phyloP scores from a whole-genome alignment of 2,888 invertebrate genomes.

The Drosophila lacicola region DNA sequence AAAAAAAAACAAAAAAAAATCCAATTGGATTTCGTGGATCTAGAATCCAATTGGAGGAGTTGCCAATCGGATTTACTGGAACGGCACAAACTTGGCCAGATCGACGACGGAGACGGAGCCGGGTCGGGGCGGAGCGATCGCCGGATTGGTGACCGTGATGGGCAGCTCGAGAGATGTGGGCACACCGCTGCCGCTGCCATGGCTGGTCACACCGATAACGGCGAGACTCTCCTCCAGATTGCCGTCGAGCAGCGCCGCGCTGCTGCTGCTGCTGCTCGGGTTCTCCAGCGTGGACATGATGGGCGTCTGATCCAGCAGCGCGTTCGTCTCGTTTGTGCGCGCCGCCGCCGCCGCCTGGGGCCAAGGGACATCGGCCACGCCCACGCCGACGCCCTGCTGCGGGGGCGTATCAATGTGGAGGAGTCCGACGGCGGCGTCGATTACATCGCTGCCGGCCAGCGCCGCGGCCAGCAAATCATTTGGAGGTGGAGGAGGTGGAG shows the following conservation, averaged over 20 bases:
- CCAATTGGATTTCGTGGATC: too few relatives aligned
- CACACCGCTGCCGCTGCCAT: conserved; percentile 85
- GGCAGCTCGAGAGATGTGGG: conserved; percentile 91
- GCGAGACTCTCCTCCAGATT: conserved; percentile 87
- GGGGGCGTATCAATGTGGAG: conserved; percentile 52
- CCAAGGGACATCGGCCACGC: conserved; percentile 7
- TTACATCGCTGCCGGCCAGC: conserved; percentile 87
- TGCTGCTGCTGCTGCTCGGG: conserved; percentile 84
- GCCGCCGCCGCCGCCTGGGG: conserved; percentile 58
- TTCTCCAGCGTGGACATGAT: conserved; percentile 93
- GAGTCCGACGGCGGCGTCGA: conserved; percentile 47
- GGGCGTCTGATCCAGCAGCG: conserved; percentile 90
- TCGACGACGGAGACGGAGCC: conserved; percentile 22
- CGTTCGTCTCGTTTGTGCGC: conserved; percentile 90
- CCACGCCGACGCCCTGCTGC: too few relatives aligned
- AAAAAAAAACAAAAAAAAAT: too few relatives aligned
- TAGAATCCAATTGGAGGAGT: too few relatives aligned
- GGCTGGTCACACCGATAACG: conserved; percentile 86
- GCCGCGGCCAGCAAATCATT: conserved; percentile 90
- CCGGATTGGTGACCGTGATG: conserved; percentile 91
- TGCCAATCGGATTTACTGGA: conserved; percentile 35
- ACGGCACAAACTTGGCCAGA: conserved; percentile 42
- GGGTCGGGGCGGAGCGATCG: conserved; percentile 86
- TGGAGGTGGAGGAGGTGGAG: conserved; percentile 13
- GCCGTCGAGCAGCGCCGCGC: conserved; percentile 37